phyloP scores from a whole-genome alignment of 2,113 vertebrate genomes.

The Brienomyrus longianalis region DNA sequence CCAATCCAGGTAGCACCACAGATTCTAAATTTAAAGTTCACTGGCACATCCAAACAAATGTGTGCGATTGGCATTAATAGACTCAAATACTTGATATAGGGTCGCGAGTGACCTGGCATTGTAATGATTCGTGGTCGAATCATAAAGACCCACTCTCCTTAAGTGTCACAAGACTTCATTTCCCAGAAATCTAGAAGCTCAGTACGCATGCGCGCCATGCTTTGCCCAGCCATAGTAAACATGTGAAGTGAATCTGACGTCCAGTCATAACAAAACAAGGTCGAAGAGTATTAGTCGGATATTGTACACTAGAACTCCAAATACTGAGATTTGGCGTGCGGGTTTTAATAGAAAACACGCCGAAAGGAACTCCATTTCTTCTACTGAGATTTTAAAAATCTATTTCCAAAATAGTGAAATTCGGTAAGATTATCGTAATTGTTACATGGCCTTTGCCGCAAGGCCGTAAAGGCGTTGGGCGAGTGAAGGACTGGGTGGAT shows the following conservation, averaged over 20 bases:
- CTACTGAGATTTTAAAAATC: background rate
- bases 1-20: no score
- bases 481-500: background rate
- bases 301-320: background rate
- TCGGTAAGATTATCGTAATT: background rate
- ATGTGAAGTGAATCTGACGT: constrained; percentile 9
- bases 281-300: background rate
- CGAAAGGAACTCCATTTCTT: background rate
- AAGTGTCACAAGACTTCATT: background rate
- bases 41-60: no score
- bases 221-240: constrained; percentile 6
- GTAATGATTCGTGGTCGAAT: no score
- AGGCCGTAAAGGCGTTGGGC: background rate
- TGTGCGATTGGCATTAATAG: no score
- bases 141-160: no score
- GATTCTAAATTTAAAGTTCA: no score
- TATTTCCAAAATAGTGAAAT: background rate
- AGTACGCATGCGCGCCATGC: constrained; percentile 8
- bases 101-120: no score
- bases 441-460: background rate
- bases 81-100: no score
- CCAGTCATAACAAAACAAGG: constrained; percentile 21
- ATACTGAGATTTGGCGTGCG: background rate
- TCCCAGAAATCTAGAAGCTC: background rate
- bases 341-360: background rate